Evolutionary conservation across 2,888 invertebrate species (phyloP).

Genomic region (Ganaspis brasiliensis): DNA sequence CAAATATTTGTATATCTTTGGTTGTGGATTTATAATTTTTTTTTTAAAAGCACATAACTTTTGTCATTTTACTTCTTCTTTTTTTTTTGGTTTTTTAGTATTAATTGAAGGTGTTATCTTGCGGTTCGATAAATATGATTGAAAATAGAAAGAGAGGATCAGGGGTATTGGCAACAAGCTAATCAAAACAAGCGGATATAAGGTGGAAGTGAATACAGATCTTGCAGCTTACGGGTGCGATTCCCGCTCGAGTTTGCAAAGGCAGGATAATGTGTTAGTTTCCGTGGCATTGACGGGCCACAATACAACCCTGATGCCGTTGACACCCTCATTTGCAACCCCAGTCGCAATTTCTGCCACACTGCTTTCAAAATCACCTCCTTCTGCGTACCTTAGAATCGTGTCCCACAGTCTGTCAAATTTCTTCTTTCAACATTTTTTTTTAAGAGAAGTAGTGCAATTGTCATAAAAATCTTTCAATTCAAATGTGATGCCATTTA

Average conservation of each 20-base stretch:
- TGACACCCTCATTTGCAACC: constrained; percentile 74
- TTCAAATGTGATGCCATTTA: no score
- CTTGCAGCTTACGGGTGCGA: constrained; percentile 49
- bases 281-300: constrained; percentile 78
- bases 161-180: constrained; percentile 59
- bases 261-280: constrained; percentile 75
- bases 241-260: constrained; percentile 50
- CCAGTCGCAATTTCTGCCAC: constrained; percentile 63
- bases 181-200: constrained; percentile 64
- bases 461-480: no score
- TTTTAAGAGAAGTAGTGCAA: no score
- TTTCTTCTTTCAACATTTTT: background rate
- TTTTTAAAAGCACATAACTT: no score
- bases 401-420: background rate
- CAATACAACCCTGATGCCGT: constrained; percentile 78
- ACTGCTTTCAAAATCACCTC: constrained; percentile 33
- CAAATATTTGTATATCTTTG: no score
- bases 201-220: constrained; percentile 66
- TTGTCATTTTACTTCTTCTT: no score
- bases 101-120: background rate
- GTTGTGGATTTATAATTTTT: no score
- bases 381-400: constrained; percentile 29
- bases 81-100: background rate
- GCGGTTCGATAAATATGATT: background rate
- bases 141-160: constrained; percentile 46